Conservation (phyloP, 2,113 vertebrate genomes). For the Hirundichthys speculiger region DNA sequence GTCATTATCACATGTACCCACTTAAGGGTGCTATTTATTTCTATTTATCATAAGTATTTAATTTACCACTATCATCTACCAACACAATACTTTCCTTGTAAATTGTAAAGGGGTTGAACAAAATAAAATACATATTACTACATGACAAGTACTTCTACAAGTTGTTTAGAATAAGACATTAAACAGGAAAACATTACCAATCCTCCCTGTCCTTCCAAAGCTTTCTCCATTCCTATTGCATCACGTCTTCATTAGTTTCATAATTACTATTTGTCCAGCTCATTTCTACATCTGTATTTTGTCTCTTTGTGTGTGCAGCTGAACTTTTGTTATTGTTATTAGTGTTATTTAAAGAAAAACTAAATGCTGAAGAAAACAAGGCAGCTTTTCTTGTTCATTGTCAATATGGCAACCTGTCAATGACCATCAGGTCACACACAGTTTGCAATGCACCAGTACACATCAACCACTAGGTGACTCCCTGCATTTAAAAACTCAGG, state of each 20-base stretch:
- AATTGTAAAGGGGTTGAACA: constrained; percentile 5
- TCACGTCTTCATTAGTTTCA: constrained; percentile 19
- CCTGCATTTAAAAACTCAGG: constrained; percentile 17
- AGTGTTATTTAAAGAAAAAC: constrained; percentile 19
- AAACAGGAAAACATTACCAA: constrained; percentile 17
- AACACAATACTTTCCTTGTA: background rate
- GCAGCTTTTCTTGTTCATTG: constrained; percentile 10
- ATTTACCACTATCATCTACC: background rate
- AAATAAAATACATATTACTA: background rate
- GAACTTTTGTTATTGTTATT: constrained; percentile 31
- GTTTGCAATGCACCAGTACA: background rate
- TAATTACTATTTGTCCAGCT: constrained; percentile 32
- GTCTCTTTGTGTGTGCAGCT: constrained; percentile 15
- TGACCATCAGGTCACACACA: background rate
- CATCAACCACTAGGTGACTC: constrained; percentile 47
- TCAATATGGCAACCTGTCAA: constrained; percentile 1
- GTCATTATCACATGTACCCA: too few species aligned
- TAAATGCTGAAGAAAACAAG: background rate
- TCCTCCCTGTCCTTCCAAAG: constrained; percentile 12
- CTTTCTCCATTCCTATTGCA: constrained; percentile 13
- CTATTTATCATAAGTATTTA: too few species aligned
- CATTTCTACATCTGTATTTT: constrained; percentile 26
- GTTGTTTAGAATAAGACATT: constrained; percentile 17
- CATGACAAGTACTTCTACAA: constrained; percentile 3
- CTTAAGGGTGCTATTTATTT: too few species aligned